Evolutionary conservation across 2,797 vertebrate genomes (phyloP), one percentile per base, ranked within the genome.

Genomic region (Pelodytes ibericus): DNA sequence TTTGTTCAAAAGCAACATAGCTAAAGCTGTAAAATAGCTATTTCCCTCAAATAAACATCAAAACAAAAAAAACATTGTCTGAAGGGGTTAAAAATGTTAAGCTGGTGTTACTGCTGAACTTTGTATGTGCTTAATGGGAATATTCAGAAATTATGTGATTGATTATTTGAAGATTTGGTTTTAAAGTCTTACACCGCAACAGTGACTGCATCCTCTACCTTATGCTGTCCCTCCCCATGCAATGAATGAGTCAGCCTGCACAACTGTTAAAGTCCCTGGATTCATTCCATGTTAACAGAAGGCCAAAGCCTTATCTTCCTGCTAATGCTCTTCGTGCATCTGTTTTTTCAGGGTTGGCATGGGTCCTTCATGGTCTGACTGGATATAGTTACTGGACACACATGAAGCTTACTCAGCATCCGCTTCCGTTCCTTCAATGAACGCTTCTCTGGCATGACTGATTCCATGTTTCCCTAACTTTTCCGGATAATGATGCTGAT

Each of bases 261-360:
- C 59, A 68, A 68, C 44, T 68, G 44, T 44, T 22, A 63, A 53
- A 68, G 70, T 79, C 73, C 76, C 71, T 79, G 76, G 76, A 72
- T 61, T 68, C 15, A 31, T n/a, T 79, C 76, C 76, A 79, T 79
- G 76, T 79, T 79, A 73, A 73, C 63, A 72, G 24, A 68, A 79
- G 64, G 70, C 59, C 47, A 30, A 33, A 53, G 31, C 29, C 68
- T 61, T 79, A 73, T 68, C 64, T 44, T 39, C 51, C 29, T 73
- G 76, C 64, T 79, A 71, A 73, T 73, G 76, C 65, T 56, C 58
- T 79, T 22, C 16, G 66, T 24, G 31, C 60, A 25, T 73, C 57
- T 79, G 64, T 79, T 79, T 79, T 53, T 78, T 78, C 72, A 78
- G 68, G 25, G 56, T 7, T 78, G 75, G 70, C 75, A 73, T 47